A percentile compares a stretch with the other conserved stretches of the same genome.
Conservation (phyloP, 2,888 invertebrate species). For the Phoronis australis region DNA sequence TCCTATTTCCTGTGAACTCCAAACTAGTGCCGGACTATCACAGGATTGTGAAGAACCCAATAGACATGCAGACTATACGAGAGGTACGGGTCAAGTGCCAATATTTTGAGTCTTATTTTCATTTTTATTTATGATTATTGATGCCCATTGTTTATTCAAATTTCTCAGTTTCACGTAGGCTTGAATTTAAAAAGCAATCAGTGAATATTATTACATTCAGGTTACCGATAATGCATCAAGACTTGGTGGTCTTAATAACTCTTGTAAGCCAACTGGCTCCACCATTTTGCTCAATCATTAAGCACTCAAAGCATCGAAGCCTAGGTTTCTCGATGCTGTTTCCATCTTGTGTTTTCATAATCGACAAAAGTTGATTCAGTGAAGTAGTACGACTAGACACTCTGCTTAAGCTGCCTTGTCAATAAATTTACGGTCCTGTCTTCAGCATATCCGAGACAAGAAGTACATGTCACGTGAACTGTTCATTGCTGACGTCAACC, state of each 20-base stretch:
- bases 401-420: too few species aligned
- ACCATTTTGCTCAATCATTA: too few species aligned
- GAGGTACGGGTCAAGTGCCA: constrained; percentile 57
- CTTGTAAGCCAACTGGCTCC: too few species aligned
- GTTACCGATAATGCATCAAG: too few species aligned
- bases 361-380: too few species aligned
- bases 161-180: background rate
- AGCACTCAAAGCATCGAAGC: too few species aligned
- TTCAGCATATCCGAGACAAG: constrained; percentile 42
- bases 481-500: constrained; percentile 89
- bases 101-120: background rate
- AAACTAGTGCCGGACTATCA: constrained; percentile 93
- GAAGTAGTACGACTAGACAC: too few species aligned
- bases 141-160: background rate
- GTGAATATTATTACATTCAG: too few species aligned
- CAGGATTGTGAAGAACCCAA: constrained; percentile 83
- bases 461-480: constrained; percentile 91
- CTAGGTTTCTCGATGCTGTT: too few species aligned
- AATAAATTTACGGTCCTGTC: too few species aligned
- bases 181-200: background rate
- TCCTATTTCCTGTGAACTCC: constrained; percentile 88
- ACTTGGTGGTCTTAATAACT: too few species aligned
- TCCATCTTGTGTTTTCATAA: too few species aligned
- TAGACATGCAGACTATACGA: constrained; percentile 94
- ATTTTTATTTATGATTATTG: background rate